Percentiles rank a stretch among this genome's conserved stretches.
phyloP scores from a whole-genome alignment of 2,888 invertebrate species.

The Melitaea athalia region DNA sequence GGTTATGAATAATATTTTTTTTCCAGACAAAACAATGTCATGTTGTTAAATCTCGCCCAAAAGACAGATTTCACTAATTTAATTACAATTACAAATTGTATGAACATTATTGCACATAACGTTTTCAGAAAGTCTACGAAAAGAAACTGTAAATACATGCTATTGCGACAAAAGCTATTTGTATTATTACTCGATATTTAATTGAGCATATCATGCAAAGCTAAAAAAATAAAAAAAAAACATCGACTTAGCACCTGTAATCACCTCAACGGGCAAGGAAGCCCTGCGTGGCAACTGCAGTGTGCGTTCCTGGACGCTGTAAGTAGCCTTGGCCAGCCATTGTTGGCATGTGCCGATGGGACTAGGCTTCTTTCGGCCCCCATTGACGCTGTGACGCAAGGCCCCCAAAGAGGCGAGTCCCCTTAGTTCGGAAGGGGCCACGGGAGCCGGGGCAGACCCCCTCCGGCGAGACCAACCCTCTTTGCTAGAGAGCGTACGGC shows the following conservation, averaged over 20 bases:
- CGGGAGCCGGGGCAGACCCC: constrained; percentile 66
- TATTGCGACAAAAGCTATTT: not conserved
- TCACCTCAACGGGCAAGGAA: constrained; percentile 76
- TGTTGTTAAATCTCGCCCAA: no score
- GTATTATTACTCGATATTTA: not conserved
- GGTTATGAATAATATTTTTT: no score
- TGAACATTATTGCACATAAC: no score
- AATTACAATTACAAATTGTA: no score
- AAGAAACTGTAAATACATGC: not conserved
- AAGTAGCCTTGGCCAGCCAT: constrained; percentile 56
- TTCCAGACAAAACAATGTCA: no score
- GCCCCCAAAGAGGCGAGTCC: constrained; percentile 49
- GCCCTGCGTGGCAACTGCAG: constrained; percentile 57
- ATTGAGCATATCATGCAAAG: constrained; percentile 25
- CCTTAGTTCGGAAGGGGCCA: constrained; percentile 54
- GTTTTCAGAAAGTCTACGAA: not conserved
- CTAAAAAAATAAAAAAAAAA: constrained; percentile 46
- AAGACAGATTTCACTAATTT: no score
- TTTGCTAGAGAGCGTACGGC: constrained; percentile 56
- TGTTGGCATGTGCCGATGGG: constrained; percentile 57
- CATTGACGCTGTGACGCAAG: constrained; percentile 54
- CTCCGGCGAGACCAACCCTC: constrained; percentile 59
- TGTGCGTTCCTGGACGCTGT: constrained; percentile 49
- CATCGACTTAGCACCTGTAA: constrained; percentile 62
- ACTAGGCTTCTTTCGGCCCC: constrained; percentile 53